phyloP scores from a whole-genome alignment of 1,140 invertebrate genomes.

The Metopolophium dirhodum region DNA sequence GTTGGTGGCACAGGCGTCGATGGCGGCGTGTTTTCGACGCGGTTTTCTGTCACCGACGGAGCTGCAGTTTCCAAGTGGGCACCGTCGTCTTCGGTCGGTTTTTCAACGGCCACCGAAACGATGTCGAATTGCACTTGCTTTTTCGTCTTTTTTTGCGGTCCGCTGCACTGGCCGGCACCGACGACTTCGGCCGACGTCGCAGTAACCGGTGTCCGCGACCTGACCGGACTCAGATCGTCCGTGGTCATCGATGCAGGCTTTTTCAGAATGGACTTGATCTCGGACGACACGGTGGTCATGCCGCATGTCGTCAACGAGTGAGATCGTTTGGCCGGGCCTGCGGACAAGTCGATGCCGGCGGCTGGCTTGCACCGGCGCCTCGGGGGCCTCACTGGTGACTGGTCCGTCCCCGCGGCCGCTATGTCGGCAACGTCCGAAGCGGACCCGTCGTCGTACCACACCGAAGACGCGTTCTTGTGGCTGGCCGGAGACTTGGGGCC shows the following conservation, averaged over 20 bases:
- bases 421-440: neutral
- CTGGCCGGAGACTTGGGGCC: constrained; percentile 62
- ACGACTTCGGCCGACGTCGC: neutral
- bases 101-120: constrained; percentile 32
- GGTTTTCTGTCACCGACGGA: neutral
- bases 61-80: neutral
- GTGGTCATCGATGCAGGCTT: constrained; percentile 65
- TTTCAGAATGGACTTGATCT: constrained; percentile 73
- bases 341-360: neutral
- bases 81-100: neutral
- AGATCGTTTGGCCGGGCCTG: constrained; percentile 46
- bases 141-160: constrained; percentile 58
- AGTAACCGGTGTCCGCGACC: neutral
- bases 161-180: constrained; percentile 26
- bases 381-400: constrained; percentile 40
- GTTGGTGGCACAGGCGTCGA: neutral
- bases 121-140: constrained; percentile 53
- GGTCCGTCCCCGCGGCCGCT: neutral
- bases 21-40: neutral
- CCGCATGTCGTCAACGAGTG: constrained; percentile 48
- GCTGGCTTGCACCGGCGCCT: neutral
- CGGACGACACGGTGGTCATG: constrained; percentile 49
- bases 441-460: constrained; percentile 44
- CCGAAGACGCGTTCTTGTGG: constrained; percentile 60
- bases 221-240: constrained; percentile 46